A percentile compares a stretch with the other conserved stretches of the same genome.
Evolutionary conservation across 1,140 invertebrate species (phyloP).

Genomic region (Pogonognathellus flavescens): DNA sequence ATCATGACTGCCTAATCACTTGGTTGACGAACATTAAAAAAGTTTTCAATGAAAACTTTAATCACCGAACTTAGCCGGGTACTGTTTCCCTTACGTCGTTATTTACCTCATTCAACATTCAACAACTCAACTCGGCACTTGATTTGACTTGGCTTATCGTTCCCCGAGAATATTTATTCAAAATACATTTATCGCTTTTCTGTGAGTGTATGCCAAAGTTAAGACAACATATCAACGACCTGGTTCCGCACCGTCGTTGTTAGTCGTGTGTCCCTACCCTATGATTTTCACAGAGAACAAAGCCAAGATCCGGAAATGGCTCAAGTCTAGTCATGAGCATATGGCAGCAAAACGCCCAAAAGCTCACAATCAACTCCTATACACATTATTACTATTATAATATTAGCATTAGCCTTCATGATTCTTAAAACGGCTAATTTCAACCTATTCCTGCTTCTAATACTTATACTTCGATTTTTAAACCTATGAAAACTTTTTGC

Average conservation of each 20-base stretch:
- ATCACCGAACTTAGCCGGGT: no score
- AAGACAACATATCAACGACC: constrained; percentile 43
- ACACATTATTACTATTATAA: background rate
- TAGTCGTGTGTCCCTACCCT: background rate
- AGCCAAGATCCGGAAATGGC: background rate
- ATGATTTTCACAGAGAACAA: constrained; percentile 35
- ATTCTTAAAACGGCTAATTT: constrained; percentile 12
- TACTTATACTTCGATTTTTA: background rate
- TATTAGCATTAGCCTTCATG: constrained; percentile 20
- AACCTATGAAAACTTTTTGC: background rate
- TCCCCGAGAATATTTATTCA: background rate
- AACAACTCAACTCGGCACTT: no score
- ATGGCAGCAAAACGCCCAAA: constrained; percentile 26
- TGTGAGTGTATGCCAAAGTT: background rate
- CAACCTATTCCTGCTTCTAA: background rate
- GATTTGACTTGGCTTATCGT: background rate
- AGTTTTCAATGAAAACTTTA: no score
- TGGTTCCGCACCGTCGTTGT: constrained; percentile 20
- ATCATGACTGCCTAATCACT: no score
- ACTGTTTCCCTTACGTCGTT: no score
- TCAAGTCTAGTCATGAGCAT: constrained; percentile 30
- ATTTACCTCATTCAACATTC: no score
- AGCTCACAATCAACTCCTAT: constrained; percentile 3
- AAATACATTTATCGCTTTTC: background rate
- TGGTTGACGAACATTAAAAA: no score